Evolutionary conservation across 2,888 invertebrate species (phyloP).

Genomic region (Hydroisotoma schaefferi): DNA sequence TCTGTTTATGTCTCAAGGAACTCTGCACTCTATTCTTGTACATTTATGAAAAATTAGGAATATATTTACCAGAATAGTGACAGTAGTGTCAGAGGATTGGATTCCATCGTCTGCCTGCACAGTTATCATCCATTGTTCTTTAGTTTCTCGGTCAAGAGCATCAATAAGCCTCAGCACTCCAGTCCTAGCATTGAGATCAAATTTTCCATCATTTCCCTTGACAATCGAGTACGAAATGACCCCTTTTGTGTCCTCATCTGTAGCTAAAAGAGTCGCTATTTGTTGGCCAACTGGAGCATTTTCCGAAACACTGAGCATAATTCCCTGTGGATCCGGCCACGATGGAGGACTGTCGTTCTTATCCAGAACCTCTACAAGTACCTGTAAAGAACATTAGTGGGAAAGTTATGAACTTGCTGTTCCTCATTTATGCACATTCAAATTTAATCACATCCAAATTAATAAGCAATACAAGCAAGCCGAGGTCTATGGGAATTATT

Average conservation of each 20-base stretch:
- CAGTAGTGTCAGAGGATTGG: conserved; percentile 73
- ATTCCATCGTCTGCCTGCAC: conserved; percentile 85
- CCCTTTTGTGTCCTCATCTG: conserved; percentile 81
- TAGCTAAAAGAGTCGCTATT: conserved; percentile 72
- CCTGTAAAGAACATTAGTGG: conserved; percentile 31
- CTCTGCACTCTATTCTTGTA: too few species aligned
- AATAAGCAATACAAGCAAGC: too few species aligned
- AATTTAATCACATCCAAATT: too few species aligned
- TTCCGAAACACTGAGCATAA: conserved; percentile 74
- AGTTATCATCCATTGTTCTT: conserved; percentile 70
- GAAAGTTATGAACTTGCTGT: too few species aligned
- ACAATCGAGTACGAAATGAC: conserved; percentile 70
- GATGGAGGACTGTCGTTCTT: conserved; percentile 95
- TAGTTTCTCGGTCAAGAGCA: conserved; percentile 77
- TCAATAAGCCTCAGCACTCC: conserved; percentile 73
- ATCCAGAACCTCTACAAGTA: conserved; percentile 59
- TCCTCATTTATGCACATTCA: too few species aligned
- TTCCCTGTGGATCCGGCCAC: conserved; percentile 70
- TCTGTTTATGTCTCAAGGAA: too few species aligned
- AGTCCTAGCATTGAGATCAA: conserved; percentile 66
- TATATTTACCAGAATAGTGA: conserved; percentile 70
- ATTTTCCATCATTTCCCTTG: conserved; percentile 52
- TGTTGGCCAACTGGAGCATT: conserved; percentile 76
- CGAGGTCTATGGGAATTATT: too few species aligned
- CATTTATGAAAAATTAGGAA: too few species aligned